Base-by-base conservation (phyloP, 2,113 vertebrate species). In the Proterorhinus semilunaris region DNA sequence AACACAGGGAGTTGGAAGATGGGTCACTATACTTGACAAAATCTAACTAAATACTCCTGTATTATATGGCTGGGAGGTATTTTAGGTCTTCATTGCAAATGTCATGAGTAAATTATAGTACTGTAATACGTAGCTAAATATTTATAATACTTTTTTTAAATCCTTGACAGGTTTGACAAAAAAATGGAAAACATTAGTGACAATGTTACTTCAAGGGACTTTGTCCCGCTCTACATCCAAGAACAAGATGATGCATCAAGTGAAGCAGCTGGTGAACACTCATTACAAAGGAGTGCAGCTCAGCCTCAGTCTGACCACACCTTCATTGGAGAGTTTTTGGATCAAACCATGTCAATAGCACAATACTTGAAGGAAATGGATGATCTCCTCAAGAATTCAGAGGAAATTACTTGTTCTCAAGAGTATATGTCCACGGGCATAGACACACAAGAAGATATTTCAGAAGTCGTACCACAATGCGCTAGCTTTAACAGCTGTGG, bases 321-420 rank as follows among this genome's bases (percentile, higher is more conserved):
- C 45, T 62, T 74, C 45, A 10, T 62, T 13, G 79, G 16, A 10
- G 27, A 75, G 11, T 70, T 42, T 11, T 1, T 71, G 10, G 76
- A 74, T 46, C 69, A 68, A 12, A 61, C 81, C 0, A 3, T 64
- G 48, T 65, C 74, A 4, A 80, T 87, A 0, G 68, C 73, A 53
- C 84, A 87, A 1, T 88, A 87, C 75, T 63, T 91, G 5, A 75
- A 73, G 36, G 86, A 90, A 74, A 91, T 91, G 89, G 88, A 90
- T 46, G 87, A 84, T 0, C 51, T 90, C 4, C 76, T 91, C 55
- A 87, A 75, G 55, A 83, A 82, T 61, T 90, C 88, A 0, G 84
- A 86, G 59, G 75, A 84, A 8, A 72, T 87, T 2, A 75, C 80
- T 44, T 63, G 71, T 52, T 63, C 61, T 8, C 67, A 66, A 12